Percentiles rank a stretch among this genome's conserved stretches.
Conservation (phyloP, 1,140 invertebrate genomes). For the Lepidurus arcticus region DNA sequence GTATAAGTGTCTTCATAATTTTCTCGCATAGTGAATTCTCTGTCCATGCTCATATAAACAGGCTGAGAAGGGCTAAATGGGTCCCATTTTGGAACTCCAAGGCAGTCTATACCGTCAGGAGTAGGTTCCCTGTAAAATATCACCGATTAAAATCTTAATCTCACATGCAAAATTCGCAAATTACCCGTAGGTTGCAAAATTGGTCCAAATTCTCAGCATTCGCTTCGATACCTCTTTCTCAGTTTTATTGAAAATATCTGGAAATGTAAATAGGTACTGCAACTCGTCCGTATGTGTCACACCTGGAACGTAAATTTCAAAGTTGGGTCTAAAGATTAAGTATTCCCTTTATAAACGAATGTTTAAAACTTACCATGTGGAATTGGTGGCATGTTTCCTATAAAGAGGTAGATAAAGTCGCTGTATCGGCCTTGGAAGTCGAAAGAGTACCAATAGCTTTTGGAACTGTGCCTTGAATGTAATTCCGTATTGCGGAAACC, state of each 20-base stretch:
- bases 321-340: slow-evolving; percentile 11
- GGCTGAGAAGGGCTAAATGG: slow-evolving; percentile 24
- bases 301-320: slow-evolving; percentile 26
- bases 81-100: slow-evolving; percentile 28
- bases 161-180: background rate
- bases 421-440: slow-evolving; percentile 31
- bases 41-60: slow-evolving; percentile 27
- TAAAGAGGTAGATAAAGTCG: slow-evolving; percentile 5
- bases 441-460: slow-evolving; percentile 33
- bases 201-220: slow-evolving; percentile 36
- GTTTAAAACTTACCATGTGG: slow-evolving; percentile 4
- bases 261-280: slow-evolving; percentile 37
- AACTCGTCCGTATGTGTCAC: slow-evolving; percentile 38
- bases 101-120: slow-evolving; percentile 7
- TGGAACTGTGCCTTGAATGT: slow-evolving; percentile 28
- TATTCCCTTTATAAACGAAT: background rate
- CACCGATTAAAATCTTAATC: background rate
- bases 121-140: slow-evolving; percentile 24
- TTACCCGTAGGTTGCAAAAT: slow-evolving; percentile 38
- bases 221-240: slow-evolving; percentile 34
- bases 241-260: slow-evolving; percentile 32
- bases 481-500: slow-evolving; percentile 24
- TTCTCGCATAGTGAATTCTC: background rate
- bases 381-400: slow-evolving; percentile 12
- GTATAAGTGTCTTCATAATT: slow-evolving; percentile 7